phyloP scores from a whole-genome alignment of 2,797 vertebrate genomes.

The Myotis vivesi region DNA sequence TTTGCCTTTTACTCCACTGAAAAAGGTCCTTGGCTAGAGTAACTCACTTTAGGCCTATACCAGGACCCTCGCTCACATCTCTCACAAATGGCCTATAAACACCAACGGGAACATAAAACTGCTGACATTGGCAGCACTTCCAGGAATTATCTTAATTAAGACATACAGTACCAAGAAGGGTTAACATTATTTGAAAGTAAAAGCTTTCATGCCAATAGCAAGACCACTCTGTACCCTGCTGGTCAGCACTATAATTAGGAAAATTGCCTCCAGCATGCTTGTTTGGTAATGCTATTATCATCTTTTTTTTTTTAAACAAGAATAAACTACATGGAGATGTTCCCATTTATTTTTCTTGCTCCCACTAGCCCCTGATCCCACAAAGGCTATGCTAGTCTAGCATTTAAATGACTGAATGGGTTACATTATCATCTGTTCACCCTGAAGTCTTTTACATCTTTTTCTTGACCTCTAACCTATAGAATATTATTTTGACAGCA shows the following conservation, averaged over 20 bases:
- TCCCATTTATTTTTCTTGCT: constrained; percentile 89
- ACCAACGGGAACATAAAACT: constrained; percentile 63
- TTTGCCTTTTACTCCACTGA: neutral
- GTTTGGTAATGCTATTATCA: constrained; percentile 91
- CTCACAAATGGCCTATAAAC: constrained; percentile 37
- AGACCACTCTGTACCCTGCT: constrained; percentile 86
- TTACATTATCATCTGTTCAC: constrained; percentile 87
- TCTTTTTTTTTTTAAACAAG: constrained; percentile 89
- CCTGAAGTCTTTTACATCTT: constrained; percentile 90
- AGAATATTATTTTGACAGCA: constrained; percentile 89
- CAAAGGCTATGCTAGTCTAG: constrained; percentile 80
- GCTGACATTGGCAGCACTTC: constrained; percentile 70
- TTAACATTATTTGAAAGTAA: constrained; percentile 84
- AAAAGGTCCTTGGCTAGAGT: constrained; percentile 47
- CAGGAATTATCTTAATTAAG: constrained; percentile 83
- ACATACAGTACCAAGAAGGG: constrained; percentile 76
- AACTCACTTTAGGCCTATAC: neutral
- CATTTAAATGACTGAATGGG: constrained; percentile 88
- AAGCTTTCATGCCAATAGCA: constrained; percentile 84
- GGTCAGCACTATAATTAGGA: constrained; percentile 92
- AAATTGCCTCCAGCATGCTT: constrained; percentile 90
- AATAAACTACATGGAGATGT: constrained; percentile 93
- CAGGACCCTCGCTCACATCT: constrained; percentile 19
- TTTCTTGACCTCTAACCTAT: constrained; percentile 89
- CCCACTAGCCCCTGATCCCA: constrained; percentile 87